Evolutionary conservation across 2,797 vertebrate genomes (phyloP).

Genomic region (Crax fasciolata): DNA sequence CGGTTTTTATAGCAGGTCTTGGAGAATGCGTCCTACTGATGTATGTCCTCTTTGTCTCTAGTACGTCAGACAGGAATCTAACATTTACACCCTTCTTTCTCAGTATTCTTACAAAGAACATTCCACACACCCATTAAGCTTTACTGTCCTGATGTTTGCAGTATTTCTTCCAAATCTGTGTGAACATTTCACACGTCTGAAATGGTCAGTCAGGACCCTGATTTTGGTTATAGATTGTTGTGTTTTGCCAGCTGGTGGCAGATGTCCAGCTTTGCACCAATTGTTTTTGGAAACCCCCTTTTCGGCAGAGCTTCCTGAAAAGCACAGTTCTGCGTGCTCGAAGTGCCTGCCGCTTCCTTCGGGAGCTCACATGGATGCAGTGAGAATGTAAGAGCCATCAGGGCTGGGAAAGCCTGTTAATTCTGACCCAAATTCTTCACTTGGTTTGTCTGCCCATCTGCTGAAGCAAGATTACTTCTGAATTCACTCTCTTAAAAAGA

Average conservation of each 20-base stretch:
- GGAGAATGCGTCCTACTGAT: not conserved
- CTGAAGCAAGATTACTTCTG: not conserved
- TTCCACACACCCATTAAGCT: not conserved
- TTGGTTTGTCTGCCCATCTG: not conserved
- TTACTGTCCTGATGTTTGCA: not conserved
- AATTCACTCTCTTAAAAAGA: constrained; percentile 8
- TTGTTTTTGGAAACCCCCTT: not conserved
- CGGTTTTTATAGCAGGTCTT: not conserved
- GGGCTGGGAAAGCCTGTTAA: not conserved
- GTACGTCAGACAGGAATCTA: not conserved
- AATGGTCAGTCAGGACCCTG: not conserved
- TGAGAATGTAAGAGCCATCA: not conserved
- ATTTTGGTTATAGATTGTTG: not conserved
- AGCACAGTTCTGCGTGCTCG: not conserved
- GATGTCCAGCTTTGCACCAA: not conserved
- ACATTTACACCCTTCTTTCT: not conserved
- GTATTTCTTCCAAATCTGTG: not conserved
- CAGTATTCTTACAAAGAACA: not conserved
- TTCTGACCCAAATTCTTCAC: not conserved
- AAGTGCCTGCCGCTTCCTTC: not conserved
- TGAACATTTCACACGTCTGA: not conserved
- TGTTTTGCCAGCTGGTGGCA: not conserved
- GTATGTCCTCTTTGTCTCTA: not conserved
- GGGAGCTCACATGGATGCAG: not conserved
- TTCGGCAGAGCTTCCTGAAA: constrained; percentile 25